Percentiles rank a stretch among this genome's conserved stretches.
Conservation (phyloP, 1,140 invertebrate species). For the Zaprionus inermis region DNA sequence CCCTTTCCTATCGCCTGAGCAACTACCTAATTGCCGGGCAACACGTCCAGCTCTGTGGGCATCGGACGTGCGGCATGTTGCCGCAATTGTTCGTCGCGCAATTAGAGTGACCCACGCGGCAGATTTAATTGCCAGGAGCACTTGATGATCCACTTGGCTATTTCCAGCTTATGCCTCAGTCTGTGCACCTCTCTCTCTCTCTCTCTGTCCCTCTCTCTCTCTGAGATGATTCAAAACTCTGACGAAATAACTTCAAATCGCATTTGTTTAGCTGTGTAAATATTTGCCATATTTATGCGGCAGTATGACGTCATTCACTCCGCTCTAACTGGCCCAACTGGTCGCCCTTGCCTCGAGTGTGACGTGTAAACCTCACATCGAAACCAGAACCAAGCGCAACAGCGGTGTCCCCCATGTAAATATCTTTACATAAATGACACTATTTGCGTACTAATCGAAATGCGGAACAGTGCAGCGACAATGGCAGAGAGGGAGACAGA, state of each 20-base stretch:
- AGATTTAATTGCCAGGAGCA: constrained; percentile 24
- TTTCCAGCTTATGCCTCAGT: not conserved
- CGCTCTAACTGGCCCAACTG: constrained; percentile 59
- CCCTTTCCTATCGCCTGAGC: not conserved
- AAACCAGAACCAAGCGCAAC: not conserved
- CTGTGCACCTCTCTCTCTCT: not conserved
- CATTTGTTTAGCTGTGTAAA: constrained; percentile 33
- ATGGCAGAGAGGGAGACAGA: not conserved
- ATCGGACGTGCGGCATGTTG: constrained; percentile 16
- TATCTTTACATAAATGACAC: constrained; percentile 68
- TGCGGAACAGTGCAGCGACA: constrained; percentile 41
- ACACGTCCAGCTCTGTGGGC: not conserved
- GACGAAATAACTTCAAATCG: constrained; percentile 9
- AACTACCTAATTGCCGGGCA: constrained; percentile 37
- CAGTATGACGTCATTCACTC: constrained; percentile 60
- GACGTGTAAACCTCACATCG: constrained; percentile 18
- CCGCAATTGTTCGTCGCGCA: constrained; percentile 34
- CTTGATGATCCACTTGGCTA: constrained; percentile 5
- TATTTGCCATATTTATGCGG: constrained; percentile 24
- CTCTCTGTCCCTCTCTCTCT: too few relatives aligned
- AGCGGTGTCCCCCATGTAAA: constrained; percentile 45
- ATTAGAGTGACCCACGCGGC: constrained; percentile 30
- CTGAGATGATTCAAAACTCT: constrained; percentile 9
- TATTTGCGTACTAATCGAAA: constrained; percentile 77
- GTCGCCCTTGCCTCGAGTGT: constrained; percentile 28